Base-by-base conservation (phyloP, 30 jellyfish, hydroid and myxozoan genomes). In the Nemopilema nomurai region DNA sequence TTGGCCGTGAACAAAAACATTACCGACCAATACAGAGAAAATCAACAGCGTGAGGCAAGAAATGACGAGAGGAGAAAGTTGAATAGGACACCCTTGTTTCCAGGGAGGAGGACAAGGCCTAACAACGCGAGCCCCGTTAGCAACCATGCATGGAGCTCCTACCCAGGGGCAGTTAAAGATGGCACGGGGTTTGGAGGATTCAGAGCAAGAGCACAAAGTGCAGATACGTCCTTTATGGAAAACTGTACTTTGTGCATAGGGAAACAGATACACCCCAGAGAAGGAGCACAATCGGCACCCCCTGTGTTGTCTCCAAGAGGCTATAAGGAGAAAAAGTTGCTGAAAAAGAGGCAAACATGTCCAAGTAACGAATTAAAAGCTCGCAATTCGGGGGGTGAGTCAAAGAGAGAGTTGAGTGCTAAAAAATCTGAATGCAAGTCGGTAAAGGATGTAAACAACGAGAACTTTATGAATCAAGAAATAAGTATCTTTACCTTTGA, bases 1-100 rank as follows among this genome's bases (percentile, higher is more conserved):
- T 18, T 51, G 23, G 90, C 52, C 7, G 77, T 74, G 23, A 29
- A 41, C n/a, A 51, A 70, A 28, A 30, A 8, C 63, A 41, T 41
- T 3, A 41, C 13, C 13, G 57, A 41, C 13, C 57, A 41, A 41
- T 41, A 41, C 13, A 3, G 9, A 3, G 57, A 41, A 41, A 41
- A 41, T 41, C 13, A 3, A 41, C 9, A 13, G 13, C 57, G 57
- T 41, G 57, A 41, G 13, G 57, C 57, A 6, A 41, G 13, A 41
- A 41, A 41, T 41, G 13, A 41, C 13, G 57, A 41, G 13, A 41
- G 13, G 13, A 13, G 57, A 13, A 41, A 13, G 57, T 13, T 13
- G 57, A 41, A 41, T 41, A 41, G 57, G 13, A 13, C 9, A 41
- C 57, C 57, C 9, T 41, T 41, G 57, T 41, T 41, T 6, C 57